Evolutionary conservation across 2,888 invertebrate genomes (phyloP).

Genomic region (Cephonodes hylas): DNA sequence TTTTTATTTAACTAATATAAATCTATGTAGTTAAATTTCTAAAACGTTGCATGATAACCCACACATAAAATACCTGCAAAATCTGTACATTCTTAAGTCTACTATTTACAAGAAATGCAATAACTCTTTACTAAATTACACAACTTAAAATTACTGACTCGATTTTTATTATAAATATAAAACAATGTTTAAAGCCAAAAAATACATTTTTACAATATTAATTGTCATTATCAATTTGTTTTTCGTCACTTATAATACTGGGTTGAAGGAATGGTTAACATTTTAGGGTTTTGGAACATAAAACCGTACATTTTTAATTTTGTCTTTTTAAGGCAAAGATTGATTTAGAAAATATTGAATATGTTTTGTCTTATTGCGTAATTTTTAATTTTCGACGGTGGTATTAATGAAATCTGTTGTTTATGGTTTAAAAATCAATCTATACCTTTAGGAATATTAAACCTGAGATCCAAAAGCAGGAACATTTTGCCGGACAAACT

Average conservation of each 20-base stretch:
- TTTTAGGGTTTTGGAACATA: constrained; percentile 18
- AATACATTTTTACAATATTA: constrained; percentile 25
- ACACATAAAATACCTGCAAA: constrained; percentile 1
- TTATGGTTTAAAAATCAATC: not conserved
- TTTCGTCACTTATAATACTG: constrained; percentile 56
- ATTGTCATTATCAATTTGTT: constrained; percentile 28
- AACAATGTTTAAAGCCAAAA: constrained; percentile 58
- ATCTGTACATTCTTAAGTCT: constrained; percentile 6
- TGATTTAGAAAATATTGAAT: not conserved
- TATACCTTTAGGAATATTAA: constrained; percentile 8
- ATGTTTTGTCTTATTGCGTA: no score
- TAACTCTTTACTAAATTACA: constrained; percentile 39
- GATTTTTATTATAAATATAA: constrained; percentile 52
- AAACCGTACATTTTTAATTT: constrained; percentile 1
- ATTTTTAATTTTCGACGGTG: not conserved
- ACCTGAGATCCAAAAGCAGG: constrained; percentile 38
- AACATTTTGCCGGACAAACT: constrained; percentile 18
- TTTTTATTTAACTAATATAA: no score
- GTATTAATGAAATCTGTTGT: not conserved
- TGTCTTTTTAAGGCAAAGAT: constrained; percentile 10
- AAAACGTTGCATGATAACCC: not conserved
- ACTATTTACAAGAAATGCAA: constrained; percentile 36
- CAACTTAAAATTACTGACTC: constrained; percentile 75
- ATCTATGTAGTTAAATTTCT: not conserved
- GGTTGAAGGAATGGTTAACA: constrained; percentile 63